A percentile compares a stretch with the other conserved stretches of the same genome.
Conservation (phyloP, 2,113 vertebrate genomes). For the Odocoileus virginianus region DNA sequence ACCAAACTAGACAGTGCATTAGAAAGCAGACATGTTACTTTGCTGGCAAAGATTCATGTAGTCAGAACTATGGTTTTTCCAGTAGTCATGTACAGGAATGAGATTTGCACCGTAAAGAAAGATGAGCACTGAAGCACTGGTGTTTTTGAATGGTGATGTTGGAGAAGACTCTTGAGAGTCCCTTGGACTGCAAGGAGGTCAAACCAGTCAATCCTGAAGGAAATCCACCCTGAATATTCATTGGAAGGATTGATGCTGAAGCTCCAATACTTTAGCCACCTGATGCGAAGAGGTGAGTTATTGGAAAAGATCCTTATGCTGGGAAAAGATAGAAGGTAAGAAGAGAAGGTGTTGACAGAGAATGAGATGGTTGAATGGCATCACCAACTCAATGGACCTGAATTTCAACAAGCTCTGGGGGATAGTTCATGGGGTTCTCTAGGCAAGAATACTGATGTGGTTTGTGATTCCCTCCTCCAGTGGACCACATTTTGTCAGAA, state of each 20-base stretch:
- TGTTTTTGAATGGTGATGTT: background rate
- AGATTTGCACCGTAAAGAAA: background rate
- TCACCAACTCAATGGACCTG: background rate
- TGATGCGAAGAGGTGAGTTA: accelerated
- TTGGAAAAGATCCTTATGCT: background rate
- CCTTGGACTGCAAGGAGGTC: background rate
- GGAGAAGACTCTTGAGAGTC: background rate
- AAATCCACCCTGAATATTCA: background rate
- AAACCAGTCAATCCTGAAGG: background rate
- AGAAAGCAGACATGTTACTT: background rate
- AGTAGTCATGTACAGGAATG: background rate
- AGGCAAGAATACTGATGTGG: background rate
- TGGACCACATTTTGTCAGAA: background rate
- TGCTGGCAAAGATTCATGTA: background rate
- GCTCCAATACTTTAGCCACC: background rate
- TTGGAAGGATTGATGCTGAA: background rate
- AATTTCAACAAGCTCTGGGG: background rate
- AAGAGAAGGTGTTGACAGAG: background rate
- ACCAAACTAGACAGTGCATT: background rate
- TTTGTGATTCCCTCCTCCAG: background rate
- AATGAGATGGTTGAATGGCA: background rate
- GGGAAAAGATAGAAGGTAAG: background rate
- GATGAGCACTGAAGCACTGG: background rate
- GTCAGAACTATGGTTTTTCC: background rate
- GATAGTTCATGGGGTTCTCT: background rate